Conservation (phyloP, 2,888 invertebrate species). For the Lamellibrachia columna region DNA sequence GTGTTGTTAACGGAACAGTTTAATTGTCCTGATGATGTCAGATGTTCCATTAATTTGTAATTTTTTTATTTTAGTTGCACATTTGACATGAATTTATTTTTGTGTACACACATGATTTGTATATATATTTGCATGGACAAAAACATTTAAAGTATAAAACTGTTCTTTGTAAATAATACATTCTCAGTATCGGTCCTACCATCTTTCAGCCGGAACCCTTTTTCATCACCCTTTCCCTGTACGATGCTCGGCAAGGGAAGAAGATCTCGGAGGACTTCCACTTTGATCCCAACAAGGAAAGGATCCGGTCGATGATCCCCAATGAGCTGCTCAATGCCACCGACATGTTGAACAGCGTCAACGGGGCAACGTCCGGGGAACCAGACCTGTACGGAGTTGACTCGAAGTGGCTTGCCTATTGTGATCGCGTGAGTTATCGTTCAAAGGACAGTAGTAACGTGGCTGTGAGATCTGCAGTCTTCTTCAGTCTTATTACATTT, state of each 20-base stretch:
- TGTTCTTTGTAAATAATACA: no score
- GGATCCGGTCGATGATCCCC: conserved; percentile 60
- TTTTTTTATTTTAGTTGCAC: no score
- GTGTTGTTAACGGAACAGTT: no score
- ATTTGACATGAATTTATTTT: no score
- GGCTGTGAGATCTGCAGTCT: not conserved
- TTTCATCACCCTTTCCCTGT: conserved; percentile 86
- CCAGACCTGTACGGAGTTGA: conserved; percentile 78
- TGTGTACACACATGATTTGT: no score
- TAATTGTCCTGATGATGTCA: no score
- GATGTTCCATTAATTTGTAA: no score
- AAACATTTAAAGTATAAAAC: no score
- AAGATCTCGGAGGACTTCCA: conserved; percentile 94
- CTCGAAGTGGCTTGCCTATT: conserved; percentile 78
- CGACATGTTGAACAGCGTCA: conserved; percentile 52
- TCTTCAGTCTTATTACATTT: not conserved
- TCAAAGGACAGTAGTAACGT: not conserved
- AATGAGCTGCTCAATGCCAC: conserved; percentile 50
- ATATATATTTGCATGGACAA: no score
- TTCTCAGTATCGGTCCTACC: not conserved
- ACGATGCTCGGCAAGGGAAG: conserved; percentile 85
- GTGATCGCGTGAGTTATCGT: conserved; percentile 46
- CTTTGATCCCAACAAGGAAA: conserved; percentile 60
- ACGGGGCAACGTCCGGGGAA: conserved; percentile 48
- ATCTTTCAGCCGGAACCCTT: conserved; percentile 86